These are phyloP conservation scores for Melanotaenia duboulayi DNA, from an alignment of 2,113 vertebrate species.

Conservation along the genomic window DNA sequence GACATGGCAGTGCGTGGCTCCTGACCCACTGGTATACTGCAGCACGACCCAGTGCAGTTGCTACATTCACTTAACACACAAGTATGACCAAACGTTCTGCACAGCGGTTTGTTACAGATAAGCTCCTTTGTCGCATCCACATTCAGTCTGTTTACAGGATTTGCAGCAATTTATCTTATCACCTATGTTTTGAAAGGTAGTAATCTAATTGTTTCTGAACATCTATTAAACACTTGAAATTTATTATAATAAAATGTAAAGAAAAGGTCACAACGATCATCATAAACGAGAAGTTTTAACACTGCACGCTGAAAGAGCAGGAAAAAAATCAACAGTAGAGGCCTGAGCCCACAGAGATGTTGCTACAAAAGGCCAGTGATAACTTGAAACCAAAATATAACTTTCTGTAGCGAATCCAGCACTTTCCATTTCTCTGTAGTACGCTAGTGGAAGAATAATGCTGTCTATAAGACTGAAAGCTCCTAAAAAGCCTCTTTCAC, in stretches of 20 bases:
- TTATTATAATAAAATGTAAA: background rate
- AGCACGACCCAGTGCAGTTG: background rate
- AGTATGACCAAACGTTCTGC: background rate
- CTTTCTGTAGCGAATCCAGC: too few species aligned
- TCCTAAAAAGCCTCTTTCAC: too few species aligned
- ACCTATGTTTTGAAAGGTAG: background rate
- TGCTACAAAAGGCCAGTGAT: too few species aligned
- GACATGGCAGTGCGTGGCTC: conserved; percentile 56
- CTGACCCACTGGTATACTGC: conserved; percentile 18
- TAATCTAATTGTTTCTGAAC: background rate
- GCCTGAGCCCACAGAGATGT: too few species aligned
- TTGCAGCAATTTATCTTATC: background rate
- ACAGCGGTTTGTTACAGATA: background rate
- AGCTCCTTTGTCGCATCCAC: background rate
- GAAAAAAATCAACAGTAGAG: too few species aligned
- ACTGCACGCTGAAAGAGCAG: too few species aligned
- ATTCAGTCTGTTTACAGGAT: conserved; percentile 3
- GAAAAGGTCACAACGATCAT: too few species aligned
- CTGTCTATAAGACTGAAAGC: too few species aligned
- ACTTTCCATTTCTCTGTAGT: too few species aligned
- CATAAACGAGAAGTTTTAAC: too few species aligned
- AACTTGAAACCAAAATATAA: too few species aligned
- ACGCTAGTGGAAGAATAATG: too few species aligned
- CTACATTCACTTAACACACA: conserved; percentile 20
- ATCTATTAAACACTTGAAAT: background rate